Evolutionary conservation across 2,113 vertebrate species (phyloP).

Genomic region (Macheiramphus alcinus): DNA sequence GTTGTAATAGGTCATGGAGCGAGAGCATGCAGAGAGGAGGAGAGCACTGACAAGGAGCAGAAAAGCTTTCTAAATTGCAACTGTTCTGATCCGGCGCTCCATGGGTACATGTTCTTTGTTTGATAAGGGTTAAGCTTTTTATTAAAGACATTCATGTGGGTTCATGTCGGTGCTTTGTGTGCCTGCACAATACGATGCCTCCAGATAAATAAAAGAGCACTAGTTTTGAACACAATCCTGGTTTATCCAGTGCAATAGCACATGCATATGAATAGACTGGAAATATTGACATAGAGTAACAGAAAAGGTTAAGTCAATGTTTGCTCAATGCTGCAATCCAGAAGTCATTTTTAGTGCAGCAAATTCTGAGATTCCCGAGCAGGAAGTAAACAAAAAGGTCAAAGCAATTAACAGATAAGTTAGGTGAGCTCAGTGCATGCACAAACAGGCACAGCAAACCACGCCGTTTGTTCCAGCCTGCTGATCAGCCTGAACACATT

Average conservation of each 20-base stretch:
- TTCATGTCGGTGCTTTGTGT: background rate
- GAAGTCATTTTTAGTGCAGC: background rate
- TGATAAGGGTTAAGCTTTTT: constrained; percentile 2
- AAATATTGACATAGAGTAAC: constrained; percentile 40
- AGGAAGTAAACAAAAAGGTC: constrained; percentile 68
- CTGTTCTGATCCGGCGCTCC: accelerated
- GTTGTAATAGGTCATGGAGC: background rate
- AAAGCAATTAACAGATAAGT: constrained; percentile 69
- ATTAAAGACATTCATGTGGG: background rate
- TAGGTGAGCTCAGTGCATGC: background rate
- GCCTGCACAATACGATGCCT: background rate
- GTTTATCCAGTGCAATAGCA: constrained; percentile 7
- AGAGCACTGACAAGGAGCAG: background rate
- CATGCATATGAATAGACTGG: constrained; percentile 43
- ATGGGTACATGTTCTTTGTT: background rate
- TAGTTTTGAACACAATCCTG: background rate
- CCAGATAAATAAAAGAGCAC: constrained; percentile 27
- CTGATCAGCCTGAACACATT: background rate
- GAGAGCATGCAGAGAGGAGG: accelerated
- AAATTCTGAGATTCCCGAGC: constrained; percentile 16
- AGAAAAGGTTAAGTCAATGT: constrained; percentile 73
- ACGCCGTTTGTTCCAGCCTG: background rate
- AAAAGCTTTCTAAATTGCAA: background rate
- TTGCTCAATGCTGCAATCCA: constrained; percentile 49
- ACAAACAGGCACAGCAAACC: background rate